phyloP scores from a whole-genome alignment of 2,113 vertebrate species.

The Columba livia region DNA sequence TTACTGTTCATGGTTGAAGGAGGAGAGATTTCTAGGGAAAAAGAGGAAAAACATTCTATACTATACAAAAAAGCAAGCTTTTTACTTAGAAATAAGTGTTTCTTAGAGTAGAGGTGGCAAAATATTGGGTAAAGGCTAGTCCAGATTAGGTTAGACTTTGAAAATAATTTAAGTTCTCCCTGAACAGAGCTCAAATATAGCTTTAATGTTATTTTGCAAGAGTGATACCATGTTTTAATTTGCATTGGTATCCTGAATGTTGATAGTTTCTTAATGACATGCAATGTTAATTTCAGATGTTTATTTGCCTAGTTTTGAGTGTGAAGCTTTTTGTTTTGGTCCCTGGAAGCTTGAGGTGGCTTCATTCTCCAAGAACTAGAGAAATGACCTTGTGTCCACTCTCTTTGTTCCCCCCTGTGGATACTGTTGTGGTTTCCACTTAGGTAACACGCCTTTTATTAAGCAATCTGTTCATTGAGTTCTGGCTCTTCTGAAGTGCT shows the following conservation, averaged over 20 bases:
- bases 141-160: background rate
- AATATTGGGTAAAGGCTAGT: background rate
- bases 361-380: background rate
- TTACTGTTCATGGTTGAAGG: background rate
- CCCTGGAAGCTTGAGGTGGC: background rate
- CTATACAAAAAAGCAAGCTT: fast-evolving
- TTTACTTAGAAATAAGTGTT: background rate
- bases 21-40: background rate
- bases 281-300: background rate
- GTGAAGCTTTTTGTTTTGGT: background rate
- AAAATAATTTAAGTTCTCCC: background rate
- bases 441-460: background rate
- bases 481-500: background rate
- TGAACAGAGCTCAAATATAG: background rate
- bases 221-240: background rate
- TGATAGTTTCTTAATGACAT: background rate
- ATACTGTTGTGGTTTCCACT: background rate
- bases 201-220: background rate
- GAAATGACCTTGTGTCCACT: background rate
- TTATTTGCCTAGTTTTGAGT: background rate
- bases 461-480: background rate
- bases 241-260: background rate
- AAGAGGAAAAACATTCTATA: background rate
- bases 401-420: background rate
- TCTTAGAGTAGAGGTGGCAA: background rate